Conservation (phyloP, 2,113 vertebrate species). For the Dicentrarchus labrax region DNA sequence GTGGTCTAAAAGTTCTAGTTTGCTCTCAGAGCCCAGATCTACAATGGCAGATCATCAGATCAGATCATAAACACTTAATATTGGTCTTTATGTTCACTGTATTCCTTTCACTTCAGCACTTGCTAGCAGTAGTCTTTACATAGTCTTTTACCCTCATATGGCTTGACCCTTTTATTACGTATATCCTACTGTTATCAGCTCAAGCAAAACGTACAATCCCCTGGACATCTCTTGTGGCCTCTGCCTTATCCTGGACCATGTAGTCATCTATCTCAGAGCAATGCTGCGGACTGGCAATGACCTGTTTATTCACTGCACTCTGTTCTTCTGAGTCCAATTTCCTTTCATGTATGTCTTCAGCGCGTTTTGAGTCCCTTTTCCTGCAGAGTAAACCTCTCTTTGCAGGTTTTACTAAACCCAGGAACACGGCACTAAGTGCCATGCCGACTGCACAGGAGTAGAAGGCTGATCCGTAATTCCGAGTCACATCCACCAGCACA, state of each 20-base stretch:
- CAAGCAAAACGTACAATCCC: constrained; percentile 29
- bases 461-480: constrained; percentile 94
- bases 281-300: constrained; percentile 67
- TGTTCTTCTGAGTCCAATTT: constrained; percentile 17
- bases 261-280: constrained; percentile 85
- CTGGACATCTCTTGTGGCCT: neutral
- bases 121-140: constrained; percentile 4
- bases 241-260: constrained; percentile 57
- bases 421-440: constrained; percentile 88
- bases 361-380: constrained; percentile 41
- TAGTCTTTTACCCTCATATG: neutral
- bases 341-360: neutral
- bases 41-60: neutral
- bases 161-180: neutral
- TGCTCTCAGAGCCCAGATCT: constrained; percentile 12
- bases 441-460: constrained; percentile 94
- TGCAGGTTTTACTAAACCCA: constrained; percentile 91
- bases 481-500: constrained; percentile 91
- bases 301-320: neutral
- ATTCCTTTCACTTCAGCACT: constrained; percentile 1
- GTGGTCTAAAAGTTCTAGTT: constrained; percentile 1
- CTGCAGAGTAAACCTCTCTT: constrained; percentile 84
- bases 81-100: constrained; percentile 10
- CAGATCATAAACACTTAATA: constrained; percentile 3
- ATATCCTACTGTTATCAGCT: neutral